These are phyloP conservation scores for Neodiprion virginianus DNA, from an alignment of 1,140 invertebrate genomes.

Conservation along the genomic window DNA sequence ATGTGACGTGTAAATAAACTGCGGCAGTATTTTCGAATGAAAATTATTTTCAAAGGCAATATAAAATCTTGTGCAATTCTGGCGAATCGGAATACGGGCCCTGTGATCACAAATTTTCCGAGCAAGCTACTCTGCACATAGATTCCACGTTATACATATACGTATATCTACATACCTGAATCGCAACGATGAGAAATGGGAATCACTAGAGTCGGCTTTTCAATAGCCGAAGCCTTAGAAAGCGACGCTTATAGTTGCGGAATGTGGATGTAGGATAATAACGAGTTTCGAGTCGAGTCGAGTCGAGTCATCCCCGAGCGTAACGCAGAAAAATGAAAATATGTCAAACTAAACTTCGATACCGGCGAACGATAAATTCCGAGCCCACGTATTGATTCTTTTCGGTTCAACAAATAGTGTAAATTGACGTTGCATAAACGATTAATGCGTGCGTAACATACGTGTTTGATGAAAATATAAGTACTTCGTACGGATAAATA, in stretches of 20 bases:
- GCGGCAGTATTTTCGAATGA: too few relatives aligned
- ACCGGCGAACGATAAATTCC: not conserved
- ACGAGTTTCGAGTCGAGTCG: not conserved
- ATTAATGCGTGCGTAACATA: too few relatives aligned
- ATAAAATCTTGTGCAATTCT: too few relatives aligned
- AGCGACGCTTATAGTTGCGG: not conserved
- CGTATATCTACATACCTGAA: too few relatives aligned
- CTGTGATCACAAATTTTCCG: not conserved
- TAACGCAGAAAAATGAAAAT: not conserved
- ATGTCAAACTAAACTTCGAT: not conserved
- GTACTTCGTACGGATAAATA: too few relatives aligned
- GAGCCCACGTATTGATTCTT: too few relatives aligned
- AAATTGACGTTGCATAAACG: too few relatives aligned
- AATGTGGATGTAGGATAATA: not conserved
- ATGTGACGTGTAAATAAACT: not conserved
- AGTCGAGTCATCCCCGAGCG: not conserved
- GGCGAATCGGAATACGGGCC: too few relatives aligned
- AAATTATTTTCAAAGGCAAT: too few relatives aligned
- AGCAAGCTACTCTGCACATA: not conserved
- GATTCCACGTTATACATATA: not conserved
- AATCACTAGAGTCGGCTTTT: not conserved
- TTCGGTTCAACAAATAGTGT: too few relatives aligned
- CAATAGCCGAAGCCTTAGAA: constrained; percentile 7
- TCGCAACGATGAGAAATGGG: not conserved
- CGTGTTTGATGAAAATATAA: too few relatives aligned